Base-by-base conservation (phyloP, 2,113 vertebrate species). In the Lynx canadensis region DNA sequence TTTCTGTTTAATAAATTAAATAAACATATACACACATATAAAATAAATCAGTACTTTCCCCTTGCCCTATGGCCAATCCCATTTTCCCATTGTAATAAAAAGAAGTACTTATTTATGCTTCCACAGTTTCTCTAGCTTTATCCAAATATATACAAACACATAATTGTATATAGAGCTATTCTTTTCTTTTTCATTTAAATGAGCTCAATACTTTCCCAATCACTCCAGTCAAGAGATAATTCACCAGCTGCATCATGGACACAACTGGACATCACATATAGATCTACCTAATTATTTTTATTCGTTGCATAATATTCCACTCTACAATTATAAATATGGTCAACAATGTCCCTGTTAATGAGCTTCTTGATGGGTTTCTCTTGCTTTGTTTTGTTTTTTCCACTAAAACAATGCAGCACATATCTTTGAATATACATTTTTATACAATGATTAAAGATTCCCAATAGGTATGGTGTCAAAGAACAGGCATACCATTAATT, bases 41-140 rank as follows among this genome's bases (percentile, higher is more conserved):
- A 13, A 89, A 89, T 60, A 82, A 86, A 27, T n/a, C 38, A 63
- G 50, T 16, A 50, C 65, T 80, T 52, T 71, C 3, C 13, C 18
- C 52, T 38, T 95, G 31, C 23, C 21, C 38, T 85, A 85, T 52
- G 60, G 33, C 48, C 11, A 95, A 81, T 74, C 23, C 14, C 23
- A 91, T 88, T 83, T 96, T 79, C 71, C 82, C 63, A 41, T 79
- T 38, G 16, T 81, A 96, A 41, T 29, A 93, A 1, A 90, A 85
- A 90, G 9, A 48, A 65, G n/a, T 55, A 73, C 10, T 94, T 52
- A 2, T 45, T 89, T 66, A n/a, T 52, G 27, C 11, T 78, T 69
- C 33, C 5, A 68, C 3, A 60, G 41, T 74, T 92, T 92, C 92
- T 95, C 74, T 79, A 89, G 38, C 23, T 92, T 90, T 60, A 71